phyloP scores from a whole-genome alignment of 92 coral and sea anemone species.

The Umimayanthus kanabou region DNA sequence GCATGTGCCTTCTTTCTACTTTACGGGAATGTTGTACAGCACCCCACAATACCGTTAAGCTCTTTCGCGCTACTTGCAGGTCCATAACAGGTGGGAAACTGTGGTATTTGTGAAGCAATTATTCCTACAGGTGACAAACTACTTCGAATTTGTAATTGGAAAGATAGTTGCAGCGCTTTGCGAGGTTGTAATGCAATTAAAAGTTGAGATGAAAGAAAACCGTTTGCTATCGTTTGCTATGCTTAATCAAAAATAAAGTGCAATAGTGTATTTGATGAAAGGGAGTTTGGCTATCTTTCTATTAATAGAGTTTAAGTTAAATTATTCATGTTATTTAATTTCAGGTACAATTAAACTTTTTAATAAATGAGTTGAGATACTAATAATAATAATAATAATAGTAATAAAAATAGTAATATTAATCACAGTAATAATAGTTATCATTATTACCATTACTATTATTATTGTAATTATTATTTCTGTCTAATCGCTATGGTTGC shows the following conservation, averaged over 20 bases:
- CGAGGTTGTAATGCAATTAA: neutral
- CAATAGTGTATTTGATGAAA: neutral
- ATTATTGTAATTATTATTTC: no score
- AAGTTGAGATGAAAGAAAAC: neutral
- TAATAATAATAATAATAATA: no score
- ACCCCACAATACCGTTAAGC: neutral
- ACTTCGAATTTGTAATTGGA: neutral
- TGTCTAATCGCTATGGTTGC: neutral
- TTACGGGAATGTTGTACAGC: neutral
- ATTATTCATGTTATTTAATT: no score
- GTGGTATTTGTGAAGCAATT: conserved; percentile 1
- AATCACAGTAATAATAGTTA: no score
- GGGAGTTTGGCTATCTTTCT: neutral
- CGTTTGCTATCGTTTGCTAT: neutral
- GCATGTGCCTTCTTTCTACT: no score
- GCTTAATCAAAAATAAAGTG: neutral
- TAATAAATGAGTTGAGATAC: no score
- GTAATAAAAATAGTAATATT: no score
- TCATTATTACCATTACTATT: no score
- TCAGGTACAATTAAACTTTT: no score
- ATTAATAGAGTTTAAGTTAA: neutral
- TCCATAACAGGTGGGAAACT: conserved; percentile 15
- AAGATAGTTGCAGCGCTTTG: neutral
- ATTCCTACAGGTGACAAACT: neutral
- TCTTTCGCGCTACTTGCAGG: neutral